Evolutionary conservation across 2,797 vertebrate genomes (phyloP), one percentile per base, ranked within the genome.

Genomic region (Cirrhinus mrigala): DNA sequence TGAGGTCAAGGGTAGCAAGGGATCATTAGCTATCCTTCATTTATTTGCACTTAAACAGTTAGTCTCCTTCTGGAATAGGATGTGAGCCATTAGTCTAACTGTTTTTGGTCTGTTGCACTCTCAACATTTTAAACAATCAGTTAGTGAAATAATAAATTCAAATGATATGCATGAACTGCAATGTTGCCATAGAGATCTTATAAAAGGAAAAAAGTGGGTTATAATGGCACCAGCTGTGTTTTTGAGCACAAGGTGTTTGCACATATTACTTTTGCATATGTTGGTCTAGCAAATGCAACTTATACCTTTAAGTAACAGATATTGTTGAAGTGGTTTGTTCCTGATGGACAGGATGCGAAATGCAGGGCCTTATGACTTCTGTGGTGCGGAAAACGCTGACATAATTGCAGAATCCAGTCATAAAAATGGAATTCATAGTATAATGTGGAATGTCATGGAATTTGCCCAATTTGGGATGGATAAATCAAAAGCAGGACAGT

Each of bases 151-250:
- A 70, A 87, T 79, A 64, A 15, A 48, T 83, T 82, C 27, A 68
- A 66, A 83, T 79, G 68, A 68, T 74, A 40, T 79, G 77, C 77
- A 50, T 60, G 27, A 68, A 68, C 48, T 46, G 73, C 74, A 85
- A 79, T 56, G 77, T 89, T 84, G 70, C 73, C 81, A 81, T 85
- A 80, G 86, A 66, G 82, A 71, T 84, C 80, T 68, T 18, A 40
- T 14, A 37, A 50, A 79, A 16, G 44, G 6, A 3, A 33, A 24
- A 76, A 37, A 48, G 4, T 71, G 10, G 66, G 27, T 37, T 79
- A 62, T 69, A 84, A 84, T 78, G 62, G 33, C 54, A 48, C 52
- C 14, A 20, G 54, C 40, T 62, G 27, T 70, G n/a, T 54, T 70
- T 62, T 40, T 70, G 37, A 46, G 24, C 50, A 60, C 11, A 16